A percentile compares a stretch with the other conserved stretches of the same genome.
phyloP scores from a whole-genome alignment of 2,797 vertebrate genomes.

The Pelochelys cantorii region DNA sequence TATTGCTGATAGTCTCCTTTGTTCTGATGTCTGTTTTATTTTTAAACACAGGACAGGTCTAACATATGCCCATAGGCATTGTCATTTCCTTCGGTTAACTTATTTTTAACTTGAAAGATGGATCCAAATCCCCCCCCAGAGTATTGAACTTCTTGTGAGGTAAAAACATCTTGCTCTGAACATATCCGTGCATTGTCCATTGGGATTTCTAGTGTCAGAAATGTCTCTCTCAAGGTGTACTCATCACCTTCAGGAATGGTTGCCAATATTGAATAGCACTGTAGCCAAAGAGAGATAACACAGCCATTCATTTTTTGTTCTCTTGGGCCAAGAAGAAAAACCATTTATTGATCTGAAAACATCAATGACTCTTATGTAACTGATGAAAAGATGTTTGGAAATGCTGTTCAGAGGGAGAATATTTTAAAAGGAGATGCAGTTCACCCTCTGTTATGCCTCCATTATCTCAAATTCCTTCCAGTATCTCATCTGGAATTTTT shows the following conservation, averaged over 20 bases:
- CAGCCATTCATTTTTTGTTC: conserved; percentile 66
- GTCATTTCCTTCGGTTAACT: neutral
- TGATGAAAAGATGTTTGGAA: conserved; percentile 73
- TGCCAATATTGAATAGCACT: conserved; percentile 49
- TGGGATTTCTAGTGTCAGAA: accelerated
- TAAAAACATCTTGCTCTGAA: accelerated
- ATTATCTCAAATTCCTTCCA: conserved; percentile 9
- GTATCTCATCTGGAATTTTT: conserved; percentile 34
- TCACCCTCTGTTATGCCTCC: conserved; percentile 39
- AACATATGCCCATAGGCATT: neutral
- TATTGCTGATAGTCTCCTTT: neutral
- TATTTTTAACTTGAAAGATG: neutral
- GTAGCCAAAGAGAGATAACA: conserved; percentile 34
- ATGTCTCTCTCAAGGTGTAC: neutral
- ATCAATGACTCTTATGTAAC: conserved; percentile 59
- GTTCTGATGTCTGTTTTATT: neutral
- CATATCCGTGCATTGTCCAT: neutral
- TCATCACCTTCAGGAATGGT: neutral
- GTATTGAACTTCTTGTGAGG: accelerated
- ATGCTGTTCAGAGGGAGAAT: conserved; percentile 72
- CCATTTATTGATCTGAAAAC: conserved; percentile 70
- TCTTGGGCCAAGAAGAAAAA: conserved; percentile 61
- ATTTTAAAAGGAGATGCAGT: conserved; percentile 71
- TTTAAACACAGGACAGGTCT: neutral
- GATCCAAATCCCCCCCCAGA: neutral